These are phyloP conservation scores for Herminia tarsipennalis DNA, from an alignment of 2,888 invertebrate species.

Conservation along the genomic window DNA sequence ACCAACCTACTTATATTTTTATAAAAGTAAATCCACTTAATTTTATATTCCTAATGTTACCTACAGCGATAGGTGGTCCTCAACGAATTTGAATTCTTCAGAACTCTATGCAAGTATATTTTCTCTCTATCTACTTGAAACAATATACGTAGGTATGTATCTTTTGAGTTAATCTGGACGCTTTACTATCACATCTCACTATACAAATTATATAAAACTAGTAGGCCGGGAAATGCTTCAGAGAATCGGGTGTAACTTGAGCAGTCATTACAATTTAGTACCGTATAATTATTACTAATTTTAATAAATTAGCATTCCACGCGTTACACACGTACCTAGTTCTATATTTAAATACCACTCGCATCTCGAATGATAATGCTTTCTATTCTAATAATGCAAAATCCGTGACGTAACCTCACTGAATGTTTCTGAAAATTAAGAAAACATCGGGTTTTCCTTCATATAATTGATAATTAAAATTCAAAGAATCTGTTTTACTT, in stretches of 20 bases:
- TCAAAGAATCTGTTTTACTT: not conserved
- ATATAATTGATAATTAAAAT: slow-evolving; percentile 1
- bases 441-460: slow-evolving; percentile 11
- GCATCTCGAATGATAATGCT: slow-evolving; percentile 17
- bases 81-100: no score
- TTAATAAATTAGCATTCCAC: not conserved
- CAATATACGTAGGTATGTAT: no score
- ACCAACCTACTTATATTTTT: no score
- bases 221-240: not conserved
- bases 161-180: no score
- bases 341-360: slow-evolving; percentile 15
- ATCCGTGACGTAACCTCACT: slow-evolving; percentile 51
- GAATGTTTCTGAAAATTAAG: slow-evolving; percentile 27
- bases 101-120: no score
- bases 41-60: no score
- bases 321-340: slow-evolving; percentile 4
- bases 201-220: no score
- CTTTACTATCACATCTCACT: no score
- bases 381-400: slow-evolving; percentile 46
- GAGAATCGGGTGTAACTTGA: not conserved
- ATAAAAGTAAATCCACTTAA: no score
- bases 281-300: not conserved
- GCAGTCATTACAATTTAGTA: no score
- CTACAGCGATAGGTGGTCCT: no score
- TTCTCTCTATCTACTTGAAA: no score